A percentile compares a stretch with the other conserved stretches of the same genome.
These are phyloP conservation scores for Holotrichia oblita DNA, from an alignment of 1,140 invertebrate species.

Conservation along the genomic window DNA sequence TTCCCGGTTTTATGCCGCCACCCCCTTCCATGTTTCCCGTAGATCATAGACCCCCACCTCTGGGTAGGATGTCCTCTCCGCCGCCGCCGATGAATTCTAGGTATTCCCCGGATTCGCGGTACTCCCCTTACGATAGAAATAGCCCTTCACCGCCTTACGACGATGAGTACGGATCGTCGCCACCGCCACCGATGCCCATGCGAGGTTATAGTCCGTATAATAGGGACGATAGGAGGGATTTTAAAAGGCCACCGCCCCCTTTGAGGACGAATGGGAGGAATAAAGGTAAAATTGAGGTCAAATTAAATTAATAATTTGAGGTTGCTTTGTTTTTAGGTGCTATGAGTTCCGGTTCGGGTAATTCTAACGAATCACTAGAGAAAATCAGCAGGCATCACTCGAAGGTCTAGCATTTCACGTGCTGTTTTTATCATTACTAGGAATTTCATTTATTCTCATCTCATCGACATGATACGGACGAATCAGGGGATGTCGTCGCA, in stretches of 20 bases:
- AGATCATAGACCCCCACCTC: slow-evolving; percentile 62
- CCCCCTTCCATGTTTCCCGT: slow-evolving; percentile 63
- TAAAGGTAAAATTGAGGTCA: slow-evolving; percentile 14
- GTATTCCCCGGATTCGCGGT: slow-evolving; percentile 56
- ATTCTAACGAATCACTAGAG: slow-evolving; percentile 59
- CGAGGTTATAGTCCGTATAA: slow-evolving; percentile 54
- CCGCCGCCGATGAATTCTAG: slow-evolving; percentile 57
- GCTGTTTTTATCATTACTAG: slow-evolving; percentile 39
- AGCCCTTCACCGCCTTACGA: slow-evolving; percentile 57
- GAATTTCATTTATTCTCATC: no score
- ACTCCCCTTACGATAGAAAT: slow-evolving; percentile 57
- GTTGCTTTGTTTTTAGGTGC: slow-evolving; percentile 47
- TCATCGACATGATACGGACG: no score
- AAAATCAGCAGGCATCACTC: slow-evolving; percentile 54
- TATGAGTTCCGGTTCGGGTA: slow-evolving; percentile 56
- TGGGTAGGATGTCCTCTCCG: slow-evolving; percentile 59
- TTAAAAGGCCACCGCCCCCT: slow-evolving; percentile 4
- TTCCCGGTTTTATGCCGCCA: slow-evolving; percentile 58
- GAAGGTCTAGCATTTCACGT: slow-evolving; percentile 57
- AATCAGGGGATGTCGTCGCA: no score
- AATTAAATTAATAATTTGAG: neutral
- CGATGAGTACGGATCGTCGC: slow-evolving; percentile 55
- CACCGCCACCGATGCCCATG: slow-evolving; percentile 47
- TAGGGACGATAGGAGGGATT: slow-evolving; percentile 43
- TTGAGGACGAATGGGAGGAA: slow-evolving; percentile 30